A percentile compares a stretch with the other conserved stretches of the same genome.
Conservation (phyloP, 1,140 invertebrate species). For the Brachystomella parvula region DNA sequence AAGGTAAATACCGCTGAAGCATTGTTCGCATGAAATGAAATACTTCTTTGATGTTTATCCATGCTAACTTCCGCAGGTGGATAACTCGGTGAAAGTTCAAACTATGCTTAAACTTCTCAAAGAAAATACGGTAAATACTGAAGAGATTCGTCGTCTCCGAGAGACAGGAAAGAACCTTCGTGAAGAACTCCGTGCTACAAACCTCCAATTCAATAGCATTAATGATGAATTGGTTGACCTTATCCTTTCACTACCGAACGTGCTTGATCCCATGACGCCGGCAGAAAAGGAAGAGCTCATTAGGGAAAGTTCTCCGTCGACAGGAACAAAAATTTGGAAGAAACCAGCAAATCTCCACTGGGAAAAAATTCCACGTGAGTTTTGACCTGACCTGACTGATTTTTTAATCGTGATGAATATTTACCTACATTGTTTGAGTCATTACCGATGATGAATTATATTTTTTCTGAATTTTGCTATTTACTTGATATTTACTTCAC, state of each 20-base stretch:
- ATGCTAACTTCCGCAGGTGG: too few species aligned
- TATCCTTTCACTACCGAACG: constrained; percentile 57
- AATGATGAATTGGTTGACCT: constrained; percentile 54
- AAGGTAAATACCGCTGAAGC: too few species aligned
- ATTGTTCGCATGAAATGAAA: too few species aligned
- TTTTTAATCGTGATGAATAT: constrained; percentile 7
- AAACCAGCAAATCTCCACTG: constrained; percentile 13
- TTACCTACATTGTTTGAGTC: constrained; percentile 16
- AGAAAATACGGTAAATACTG: constrained; percentile 39
- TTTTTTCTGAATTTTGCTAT: not conserved
- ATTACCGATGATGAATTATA: not conserved
- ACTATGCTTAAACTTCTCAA: constrained; percentile 40
- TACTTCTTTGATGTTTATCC: too few species aligned
- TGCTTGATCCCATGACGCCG: constrained; percentile 55
- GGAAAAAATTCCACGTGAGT: not conserved
- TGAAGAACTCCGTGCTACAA: constrained; percentile 44
- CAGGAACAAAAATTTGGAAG: not conserved
- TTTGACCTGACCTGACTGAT: not conserved
- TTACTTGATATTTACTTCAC: not conserved
- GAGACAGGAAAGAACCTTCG: constrained; percentile 50
- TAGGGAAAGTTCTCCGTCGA: not conserved
- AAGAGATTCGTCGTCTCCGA: constrained; percentile 44
- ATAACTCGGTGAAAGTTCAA: constrained; percentile 11
- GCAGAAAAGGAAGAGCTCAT: constrained; percentile 42
- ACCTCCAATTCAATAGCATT: constrained; percentile 43